Evolutionary conservation across 2,888 invertebrate genomes (phyloP).

Genomic region (Cryptops parisi): DNA sequence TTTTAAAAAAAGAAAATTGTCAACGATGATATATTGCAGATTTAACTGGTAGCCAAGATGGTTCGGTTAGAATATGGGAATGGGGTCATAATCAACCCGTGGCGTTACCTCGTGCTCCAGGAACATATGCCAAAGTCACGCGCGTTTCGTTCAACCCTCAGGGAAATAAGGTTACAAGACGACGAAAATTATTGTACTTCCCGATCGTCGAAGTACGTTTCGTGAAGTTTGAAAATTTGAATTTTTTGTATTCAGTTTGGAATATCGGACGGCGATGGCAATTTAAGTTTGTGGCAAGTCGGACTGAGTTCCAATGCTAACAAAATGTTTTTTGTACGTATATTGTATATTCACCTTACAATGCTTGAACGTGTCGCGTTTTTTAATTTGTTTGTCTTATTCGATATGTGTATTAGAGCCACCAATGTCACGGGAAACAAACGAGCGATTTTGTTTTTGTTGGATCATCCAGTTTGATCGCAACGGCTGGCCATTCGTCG

Average conservation of each 20-base stretch:
- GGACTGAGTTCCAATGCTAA: constrained; percentile 39
- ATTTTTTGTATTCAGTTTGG: constrained; percentile 53
- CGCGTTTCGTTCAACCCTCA: constrained; percentile 91
- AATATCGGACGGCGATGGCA: constrained; percentile 93
- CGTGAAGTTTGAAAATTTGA: too few species aligned
- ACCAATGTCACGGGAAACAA: constrained; percentile 93
- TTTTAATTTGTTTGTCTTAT: constrained; percentile 1
- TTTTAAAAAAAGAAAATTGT: constrained; percentile 4
- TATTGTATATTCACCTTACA: not conserved
- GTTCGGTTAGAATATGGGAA: constrained; percentile 93
- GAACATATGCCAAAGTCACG: constrained; percentile 68
- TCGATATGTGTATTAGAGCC: constrained; percentile 47
- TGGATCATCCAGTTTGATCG: constrained; percentile 94
- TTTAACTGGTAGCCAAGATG: constrained; percentile 88
- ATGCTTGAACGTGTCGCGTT: not conserved
- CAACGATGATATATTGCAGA: constrained; percentile 43
- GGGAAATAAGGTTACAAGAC: constrained; percentile 60
- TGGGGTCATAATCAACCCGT: constrained; percentile 87
- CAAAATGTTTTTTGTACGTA: constrained; percentile 34
- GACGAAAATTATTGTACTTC: too few species aligned
- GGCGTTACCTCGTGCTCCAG: constrained; percentile 77
- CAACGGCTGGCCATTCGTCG: constrained; percentile 93
- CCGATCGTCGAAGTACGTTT: too few species aligned
- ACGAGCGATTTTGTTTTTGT: constrained; percentile 95
- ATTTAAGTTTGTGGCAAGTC: constrained; percentile 89